Base-by-base conservation (phyloP, 2,888 invertebrate species). In the Sipha maydis region DNA sequence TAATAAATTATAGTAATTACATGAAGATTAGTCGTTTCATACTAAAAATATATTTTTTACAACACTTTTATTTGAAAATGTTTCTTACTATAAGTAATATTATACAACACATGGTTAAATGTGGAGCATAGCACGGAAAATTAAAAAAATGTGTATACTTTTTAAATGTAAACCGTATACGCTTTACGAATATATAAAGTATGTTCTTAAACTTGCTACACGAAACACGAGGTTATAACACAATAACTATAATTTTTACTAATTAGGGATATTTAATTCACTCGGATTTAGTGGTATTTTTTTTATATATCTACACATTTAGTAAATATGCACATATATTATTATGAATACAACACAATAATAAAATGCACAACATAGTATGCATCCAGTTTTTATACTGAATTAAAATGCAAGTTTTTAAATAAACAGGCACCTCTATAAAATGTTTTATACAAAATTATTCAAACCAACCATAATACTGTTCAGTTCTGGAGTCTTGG, bases 371-470 rank as follows among this genome's bases (percentile, higher is more conserved):
- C n/a, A 28, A 8, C 25, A 28, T 69, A 25, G 1, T n/a, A n/a
- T 19, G 25, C 11, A 69, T 28, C n/a, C 9, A 3, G 28, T 28
- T 69, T 69, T 69, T 28, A 25, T 28, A 69, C n/a, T 11, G 3
- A n/a, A 41, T 41, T 41, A 69, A 82, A 41, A 67, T 69, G 28
- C 9, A 67, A 28, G 28, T 41, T 69, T 82, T 69, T 69, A 82
- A 82, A 82, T 82, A 69, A 67, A 75, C 75, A 38, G 31, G 19
- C 38, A 75, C 48, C n/a, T 19, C 61, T 61, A 61, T 7, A n/a
- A 80, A 38, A 28, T 19, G 41, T 82, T 69, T 38, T 28, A 61
- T 25, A 61, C 61, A 61, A 69, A 28, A 67, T 80, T 34, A 61
- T 69, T 69, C 3, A 11, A 69, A 28, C n/a, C 5, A 69, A 28